Evolutionary conservation across 92 coral and sea anemone species (phyloP).

Genomic region (Umimayanthus chanpuru): DNA sequence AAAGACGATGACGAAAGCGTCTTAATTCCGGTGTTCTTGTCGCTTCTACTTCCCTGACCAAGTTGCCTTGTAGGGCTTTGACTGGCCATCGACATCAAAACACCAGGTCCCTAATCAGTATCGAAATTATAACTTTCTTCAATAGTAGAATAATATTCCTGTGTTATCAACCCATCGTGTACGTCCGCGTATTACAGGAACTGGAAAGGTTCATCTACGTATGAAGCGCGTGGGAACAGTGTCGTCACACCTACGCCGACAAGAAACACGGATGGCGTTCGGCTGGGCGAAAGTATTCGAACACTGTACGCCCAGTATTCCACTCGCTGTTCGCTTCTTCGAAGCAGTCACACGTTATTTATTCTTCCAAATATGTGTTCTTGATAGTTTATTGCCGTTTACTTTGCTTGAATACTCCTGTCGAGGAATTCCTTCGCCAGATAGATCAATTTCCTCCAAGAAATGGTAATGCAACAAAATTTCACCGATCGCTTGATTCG

Average conservation of each 20-base stretch:
- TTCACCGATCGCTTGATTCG: conserved; percentile 26
- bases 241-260: conserved; percentile 46
- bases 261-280: conserved; percentile 22
- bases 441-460: conserved; percentile 37
- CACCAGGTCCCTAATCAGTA: neutral
- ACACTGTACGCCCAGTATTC: conserved; percentile 31
- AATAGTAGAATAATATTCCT: neutral
- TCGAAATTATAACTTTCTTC: neutral
- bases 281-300: conserved; percentile 25
- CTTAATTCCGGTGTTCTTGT: conserved; percentile 15
- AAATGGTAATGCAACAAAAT: conserved; percentile 18
- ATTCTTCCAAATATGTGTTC: conserved; percentile 4
- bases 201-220: conserved; percentile 25
- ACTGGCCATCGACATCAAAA: conserved; percentile 33
- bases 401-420: conserved; percentile 18
- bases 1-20: conserved; percentile 46
- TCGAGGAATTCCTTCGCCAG: conserved; percentile 40
- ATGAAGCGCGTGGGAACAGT: conserved; percentile 38
- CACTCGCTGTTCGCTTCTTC: conserved; percentile 44
- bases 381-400: conserved; percentile 10
- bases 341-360: conserved; percentile 23
- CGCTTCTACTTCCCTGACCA: conserved; percentile 41
- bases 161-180: conserved; percentile 30
- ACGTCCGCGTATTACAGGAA: conserved; percentile 4
- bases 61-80: conserved; percentile 14